Percentiles rank a stretch among this genome's conserved stretches.
Evolutionary conservation across 92 coral and sea anemone species (phyloP).

Genomic region (Phenganax stokvisi): DNA sequence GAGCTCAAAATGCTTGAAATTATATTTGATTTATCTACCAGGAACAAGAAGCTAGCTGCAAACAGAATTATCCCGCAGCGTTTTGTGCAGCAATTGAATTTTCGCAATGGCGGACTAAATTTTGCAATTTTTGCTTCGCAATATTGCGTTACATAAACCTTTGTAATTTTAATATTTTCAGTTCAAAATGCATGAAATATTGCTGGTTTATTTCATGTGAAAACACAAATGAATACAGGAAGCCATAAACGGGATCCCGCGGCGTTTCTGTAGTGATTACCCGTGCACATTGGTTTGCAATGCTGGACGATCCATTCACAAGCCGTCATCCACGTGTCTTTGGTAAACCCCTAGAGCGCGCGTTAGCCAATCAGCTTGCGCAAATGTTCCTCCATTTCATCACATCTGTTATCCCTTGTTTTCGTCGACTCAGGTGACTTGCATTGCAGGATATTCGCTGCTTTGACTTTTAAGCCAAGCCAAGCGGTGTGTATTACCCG

Average conservation of each 20-base stretch:
- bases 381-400: slow-evolving; percentile 28
- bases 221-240: not conserved
- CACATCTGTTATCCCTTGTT: slow-evolving; percentile 36
- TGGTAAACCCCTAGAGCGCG: slow-evolving; percentile 83
- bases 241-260: not conserved
- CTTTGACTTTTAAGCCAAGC: not conserved
- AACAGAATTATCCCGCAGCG: slow-evolving; percentile 1
- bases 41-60: too few relatives aligned
- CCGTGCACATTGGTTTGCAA: slow-evolving; percentile 24
- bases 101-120: not conserved
- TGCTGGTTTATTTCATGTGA: not conserved
- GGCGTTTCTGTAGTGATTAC: not conserved
- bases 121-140: too few relatives aligned
- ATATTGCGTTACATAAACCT: too few relatives aligned
- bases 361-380: slow-evolving; percentile 67
- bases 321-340: slow-evolving; percentile 80
- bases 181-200: too few relatives aligned
- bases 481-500: not conserved
- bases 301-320: slow-evolving; percentile 16
- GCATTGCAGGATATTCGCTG: slow-evolving; percentile 25
- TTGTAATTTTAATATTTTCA: too few relatives aligned
- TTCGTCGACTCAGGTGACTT: slow-evolving; percentile 40
- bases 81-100: not conserved
- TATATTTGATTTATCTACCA: too few relatives aligned
- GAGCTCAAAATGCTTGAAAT: too few relatives aligned